phyloP scores from a whole-genome alignment of 1,140 invertebrate species.

The Manduca sexta region DNA sequence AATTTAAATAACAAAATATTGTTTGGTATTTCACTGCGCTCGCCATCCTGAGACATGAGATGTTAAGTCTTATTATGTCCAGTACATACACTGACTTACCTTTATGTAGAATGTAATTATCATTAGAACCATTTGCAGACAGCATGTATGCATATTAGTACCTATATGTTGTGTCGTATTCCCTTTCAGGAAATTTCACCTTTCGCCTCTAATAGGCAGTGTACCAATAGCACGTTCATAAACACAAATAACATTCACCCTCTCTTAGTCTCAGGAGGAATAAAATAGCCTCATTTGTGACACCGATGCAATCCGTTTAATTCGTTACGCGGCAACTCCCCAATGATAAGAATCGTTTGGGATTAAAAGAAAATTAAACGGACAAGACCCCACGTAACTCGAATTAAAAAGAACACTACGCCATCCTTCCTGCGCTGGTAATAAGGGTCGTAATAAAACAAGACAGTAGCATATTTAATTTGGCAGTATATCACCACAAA shows the following conservation, averaged over 20 bases:
- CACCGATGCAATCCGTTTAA: slow-evolving; percentile 66
- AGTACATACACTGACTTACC: too few species aligned
- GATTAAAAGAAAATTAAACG: slow-evolving; percentile 73
- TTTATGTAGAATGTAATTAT: too few species aligned
- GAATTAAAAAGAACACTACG: not conserved
- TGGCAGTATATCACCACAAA: slow-evolving; percentile 40
- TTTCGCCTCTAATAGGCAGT: too few species aligned
- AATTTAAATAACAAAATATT: too few species aligned
- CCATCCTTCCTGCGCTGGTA: slow-evolving; percentile 10
- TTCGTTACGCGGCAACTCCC: slow-evolving; percentile 61
- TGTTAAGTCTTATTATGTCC: too few species aligned
- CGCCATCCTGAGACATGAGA: too few species aligned
- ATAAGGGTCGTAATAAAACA: slow-evolving; percentile 21
- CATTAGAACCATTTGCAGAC: too few species aligned
- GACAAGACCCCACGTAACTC: slow-evolving; percentile 10
- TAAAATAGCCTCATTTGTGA: slow-evolving; percentile 67
- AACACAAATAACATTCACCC: slow-evolving; percentile 40
- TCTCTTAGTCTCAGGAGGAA: slow-evolving; percentile 45
- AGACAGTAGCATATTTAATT: slow-evolving; percentile 3
- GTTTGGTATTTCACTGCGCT: too few species aligned
- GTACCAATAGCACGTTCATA: too few species aligned
- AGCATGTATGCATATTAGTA: too few species aligned
- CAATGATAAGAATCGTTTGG: slow-evolving; percentile 61
- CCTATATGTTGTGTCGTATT: too few species aligned
- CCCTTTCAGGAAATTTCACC: too few species aligned